Percentiles rank a stretch among this genome's conserved stretches.
Conservation (phyloP, 2,113 vertebrate genomes). For the Echinops telfairi region DNA sequence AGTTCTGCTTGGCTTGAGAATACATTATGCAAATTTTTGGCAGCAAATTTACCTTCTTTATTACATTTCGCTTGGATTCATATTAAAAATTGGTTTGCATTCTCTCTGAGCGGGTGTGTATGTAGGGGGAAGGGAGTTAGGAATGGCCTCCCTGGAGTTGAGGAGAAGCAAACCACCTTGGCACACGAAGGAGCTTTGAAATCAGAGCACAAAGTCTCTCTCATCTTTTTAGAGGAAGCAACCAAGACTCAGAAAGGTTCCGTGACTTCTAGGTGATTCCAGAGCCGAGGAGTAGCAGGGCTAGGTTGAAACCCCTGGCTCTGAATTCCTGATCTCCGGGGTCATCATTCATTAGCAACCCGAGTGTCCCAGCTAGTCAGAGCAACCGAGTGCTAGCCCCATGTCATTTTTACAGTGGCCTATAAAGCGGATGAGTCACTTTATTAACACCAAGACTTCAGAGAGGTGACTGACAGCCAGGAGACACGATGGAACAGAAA, state of each 20-base stretch:
- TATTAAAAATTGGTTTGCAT: conserved; percentile 78
- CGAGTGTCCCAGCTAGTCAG: not conserved
- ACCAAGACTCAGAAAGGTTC: not conserved
- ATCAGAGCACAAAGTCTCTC: not conserved
- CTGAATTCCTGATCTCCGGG: not conserved
- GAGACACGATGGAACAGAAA: not conserved
- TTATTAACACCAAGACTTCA: not conserved
- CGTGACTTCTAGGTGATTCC: not conserved
- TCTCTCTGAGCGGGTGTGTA: conserved; percentile 24
- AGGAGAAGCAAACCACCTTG: conserved; percentile 36
- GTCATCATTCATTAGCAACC: not conserved
- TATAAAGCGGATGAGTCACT: not conserved
- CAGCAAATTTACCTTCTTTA: conserved; percentile 83
- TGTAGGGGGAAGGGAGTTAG: not conserved
- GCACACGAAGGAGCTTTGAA: not conserved
- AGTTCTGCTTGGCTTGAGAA: conserved; percentile 82
- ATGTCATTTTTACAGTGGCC: not conserved
- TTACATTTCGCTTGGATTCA: conserved; percentile 81
- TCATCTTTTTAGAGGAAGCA: not conserved
- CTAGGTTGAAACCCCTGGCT: too few species aligned
- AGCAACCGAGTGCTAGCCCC: not conserved
- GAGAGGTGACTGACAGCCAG: not conserved
- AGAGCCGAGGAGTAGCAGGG: not conserved
- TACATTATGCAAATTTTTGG: conserved; percentile 81
- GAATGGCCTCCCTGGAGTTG: conserved; percentile 39